phyloP scores from a whole-genome alignment of 2,888 invertebrate genomes.

The Polydesmus complanatus region DNA sequence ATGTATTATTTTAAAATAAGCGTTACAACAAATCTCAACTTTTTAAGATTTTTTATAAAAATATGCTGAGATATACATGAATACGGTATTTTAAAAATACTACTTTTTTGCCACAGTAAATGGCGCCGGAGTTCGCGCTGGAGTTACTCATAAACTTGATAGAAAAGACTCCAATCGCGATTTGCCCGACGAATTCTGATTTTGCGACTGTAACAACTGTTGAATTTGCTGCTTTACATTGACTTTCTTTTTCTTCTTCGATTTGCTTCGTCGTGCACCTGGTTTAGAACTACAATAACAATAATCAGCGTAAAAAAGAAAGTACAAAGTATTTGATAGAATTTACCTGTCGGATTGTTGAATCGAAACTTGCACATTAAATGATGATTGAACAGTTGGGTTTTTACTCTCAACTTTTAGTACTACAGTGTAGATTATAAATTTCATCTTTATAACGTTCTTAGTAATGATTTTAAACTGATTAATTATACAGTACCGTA shows the following conservation, averaged over 20 bases:
- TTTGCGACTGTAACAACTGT: not conserved
- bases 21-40: not conserved
- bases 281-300: not conserved
- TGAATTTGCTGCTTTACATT: not conserved
- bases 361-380: too few species aligned
- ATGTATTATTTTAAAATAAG: not conserved
- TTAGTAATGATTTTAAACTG: too few species aligned
- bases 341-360: too few species aligned
- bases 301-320: too few species aligned
- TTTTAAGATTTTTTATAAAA: not conserved
- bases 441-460: too few species aligned
- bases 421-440: too few species aligned
- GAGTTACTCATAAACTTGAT: not conserved
- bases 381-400: not conserved
- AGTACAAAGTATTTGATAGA: too few species aligned
- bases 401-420: not conserved
- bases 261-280: not conserved
- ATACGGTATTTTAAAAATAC: not conserved
- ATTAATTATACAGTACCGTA: too few species aligned
- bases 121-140: not conserved
- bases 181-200: not conserved
- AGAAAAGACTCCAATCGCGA: constrained; percentile 6
- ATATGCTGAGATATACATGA: not conserved
- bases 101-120: not conserved
- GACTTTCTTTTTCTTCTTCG: not conserved